These are phyloP conservation scores for Lampris megalopsis DNA, from an alignment of 2,113 vertebrate species.

Conservation along the genomic window DNA sequence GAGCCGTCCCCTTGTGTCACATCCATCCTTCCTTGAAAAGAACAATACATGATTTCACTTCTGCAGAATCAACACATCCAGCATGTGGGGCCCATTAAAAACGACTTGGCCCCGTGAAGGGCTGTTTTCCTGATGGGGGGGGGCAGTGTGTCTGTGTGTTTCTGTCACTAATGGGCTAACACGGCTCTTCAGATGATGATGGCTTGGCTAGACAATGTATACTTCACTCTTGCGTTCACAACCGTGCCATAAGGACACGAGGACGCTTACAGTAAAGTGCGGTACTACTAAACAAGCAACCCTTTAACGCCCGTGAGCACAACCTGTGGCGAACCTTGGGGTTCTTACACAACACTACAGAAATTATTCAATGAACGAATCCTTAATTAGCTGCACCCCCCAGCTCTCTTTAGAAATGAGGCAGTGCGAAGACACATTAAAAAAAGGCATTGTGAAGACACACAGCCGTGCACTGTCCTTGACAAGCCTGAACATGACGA, in stretches of 20 bases:
- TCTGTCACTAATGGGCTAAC: neutral
- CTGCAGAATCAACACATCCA: slow-evolving; percentile 46
- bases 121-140: slow-evolving; percentile 12
- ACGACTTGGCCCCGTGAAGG: slow-evolving; percentile 16
- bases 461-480: slow-evolving; percentile 16
- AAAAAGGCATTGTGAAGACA: slow-evolving; percentile 26
- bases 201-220: slow-evolving; percentile 20
- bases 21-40: slow-evolving; percentile 24
- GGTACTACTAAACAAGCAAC: neutral
- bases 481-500: slow-evolving; percentile 67
- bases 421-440: no score
- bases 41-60: slow-evolving; percentile 54
- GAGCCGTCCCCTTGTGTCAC: slow-evolving; percentile 37
- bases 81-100: slow-evolving; percentile 43
- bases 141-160: slow-evolving; percentile 7
- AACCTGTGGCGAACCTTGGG: neutral
- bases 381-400: slow-evolving; percentile 24
- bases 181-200: slow-evolving; percentile 4
- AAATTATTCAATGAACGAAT: slow-evolving; percentile 16
- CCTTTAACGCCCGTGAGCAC: neutral
- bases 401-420: slow-evolving; percentile 11
- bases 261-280: slow-evolving; percentile 12
- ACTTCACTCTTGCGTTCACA: slow-evolving; percentile 24
- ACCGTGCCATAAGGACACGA: slow-evolving; percentile 8
- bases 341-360: slow-evolving; percentile 1